Conservation (phyloP, 1,140 invertebrate genomes). For the Sitodiplosis mosellana region DNA sequence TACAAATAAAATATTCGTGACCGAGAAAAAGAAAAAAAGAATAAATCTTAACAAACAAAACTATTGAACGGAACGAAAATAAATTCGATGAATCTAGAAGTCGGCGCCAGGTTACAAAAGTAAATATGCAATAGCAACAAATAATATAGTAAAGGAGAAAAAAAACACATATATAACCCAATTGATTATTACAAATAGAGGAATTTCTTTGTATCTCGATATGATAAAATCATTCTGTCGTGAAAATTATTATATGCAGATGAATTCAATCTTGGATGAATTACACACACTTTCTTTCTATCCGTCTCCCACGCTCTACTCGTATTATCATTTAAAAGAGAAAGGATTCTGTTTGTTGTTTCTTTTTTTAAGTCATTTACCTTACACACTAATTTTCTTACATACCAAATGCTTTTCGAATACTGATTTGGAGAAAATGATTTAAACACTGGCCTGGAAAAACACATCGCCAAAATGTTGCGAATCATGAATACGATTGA, state of each 20-base stretch:
- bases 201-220: too few species aligned
- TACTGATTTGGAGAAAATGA: too few species aligned
- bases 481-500: too few species aligned
- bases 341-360: too few species aligned
- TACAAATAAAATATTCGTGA: too few species aligned
- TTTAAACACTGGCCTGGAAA: too few species aligned
- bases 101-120: not conserved
- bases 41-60: too few species aligned
- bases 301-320: too few species aligned
- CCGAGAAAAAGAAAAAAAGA: too few species aligned
- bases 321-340: not conserved
- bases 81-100: too few species aligned
- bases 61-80: too few species aligned
- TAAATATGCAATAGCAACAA: slow-evolving; percentile 1
- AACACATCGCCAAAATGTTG: too few species aligned
- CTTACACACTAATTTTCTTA: slow-evolving; percentile 10
- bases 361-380: slow-evolving; percentile 24
- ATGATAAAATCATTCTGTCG: not conserved
- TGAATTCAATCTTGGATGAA: not conserved
- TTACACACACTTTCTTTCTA: not conserved
- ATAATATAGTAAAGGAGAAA: not conserved
- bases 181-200: not conserved
- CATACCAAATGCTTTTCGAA: not conserved
- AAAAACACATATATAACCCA: not conserved
- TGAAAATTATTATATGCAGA: not conserved